Percentiles rank a stretch among this genome's conserved stretches.
Evolutionary conservation across 2,888 invertebrate species (phyloP).

Genomic region (Lepidochitona cinerea): DNA sequence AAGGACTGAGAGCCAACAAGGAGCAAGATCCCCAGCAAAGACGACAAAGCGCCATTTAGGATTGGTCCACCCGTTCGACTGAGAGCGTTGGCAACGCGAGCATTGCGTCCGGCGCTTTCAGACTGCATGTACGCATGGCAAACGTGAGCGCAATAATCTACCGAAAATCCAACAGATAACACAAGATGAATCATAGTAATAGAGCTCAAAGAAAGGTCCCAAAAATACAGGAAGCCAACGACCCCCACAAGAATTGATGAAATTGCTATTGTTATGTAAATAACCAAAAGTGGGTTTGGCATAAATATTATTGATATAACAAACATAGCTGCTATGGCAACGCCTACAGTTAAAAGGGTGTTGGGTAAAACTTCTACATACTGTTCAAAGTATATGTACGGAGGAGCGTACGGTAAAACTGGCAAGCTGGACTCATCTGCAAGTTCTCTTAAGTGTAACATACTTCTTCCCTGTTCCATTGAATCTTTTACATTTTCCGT

Average conservation of each 20-base stretch:
- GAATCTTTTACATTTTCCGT: constrained; percentile 91
- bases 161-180: constrained; percentile 59
- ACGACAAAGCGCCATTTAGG: constrained; percentile 44
- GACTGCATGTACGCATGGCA: constrained; percentile 47
- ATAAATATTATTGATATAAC: constrained; percentile 54
- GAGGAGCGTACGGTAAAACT: constrained; percentile 41
- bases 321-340: constrained; percentile 51
- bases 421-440: constrained; percentile 36
- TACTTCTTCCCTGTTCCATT: constrained; percentile 44
- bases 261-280: constrained; percentile 47
- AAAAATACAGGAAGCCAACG: constrained; percentile 52
- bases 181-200: constrained; percentile 59
- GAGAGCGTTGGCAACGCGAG: constrained; percentile 30
- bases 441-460: constrained; percentile 44
- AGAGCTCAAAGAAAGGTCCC: constrained; percentile 50
- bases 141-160: constrained; percentile 54
- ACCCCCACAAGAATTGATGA: constrained; percentile 52
- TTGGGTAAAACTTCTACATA: constrained; percentile 52
- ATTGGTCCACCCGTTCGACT: constrained; percentile 38
- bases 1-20: constrained; percentile 36
- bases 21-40: constrained; percentile 41
- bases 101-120: constrained; percentile 20
- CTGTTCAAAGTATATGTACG: constrained; percentile 58
- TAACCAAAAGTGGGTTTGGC: constrained; percentile 50
- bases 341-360: constrained; percentile 50